Conservation (phyloP, 2,797 vertebrate genomes). For the Sebastes diaconus region DNA sequence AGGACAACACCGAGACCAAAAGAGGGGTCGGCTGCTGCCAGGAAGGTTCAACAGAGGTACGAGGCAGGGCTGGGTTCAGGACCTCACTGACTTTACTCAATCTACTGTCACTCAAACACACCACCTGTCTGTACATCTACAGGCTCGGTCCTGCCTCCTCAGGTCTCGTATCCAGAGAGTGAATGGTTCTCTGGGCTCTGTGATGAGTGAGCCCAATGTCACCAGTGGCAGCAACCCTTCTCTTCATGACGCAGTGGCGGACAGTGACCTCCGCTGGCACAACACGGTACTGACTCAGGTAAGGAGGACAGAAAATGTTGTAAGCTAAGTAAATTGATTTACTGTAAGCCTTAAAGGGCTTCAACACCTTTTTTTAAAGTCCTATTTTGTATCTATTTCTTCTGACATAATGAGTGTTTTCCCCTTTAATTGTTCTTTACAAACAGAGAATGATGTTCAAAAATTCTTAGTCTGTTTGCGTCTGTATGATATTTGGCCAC, state of each 20-base stretch:
- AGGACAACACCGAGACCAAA: constrained; percentile 17
- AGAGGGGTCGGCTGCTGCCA: background rate
- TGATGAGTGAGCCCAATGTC: constrained; percentile 77
- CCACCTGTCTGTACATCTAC: background rate
- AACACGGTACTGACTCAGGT: constrained; percentile 79
- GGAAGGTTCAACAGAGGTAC: constrained; percentile 48
- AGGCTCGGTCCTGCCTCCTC: constrained; percentile 65
- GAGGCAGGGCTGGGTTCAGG: background rate
- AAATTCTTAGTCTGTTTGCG: background rate
- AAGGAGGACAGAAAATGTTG: background rate
- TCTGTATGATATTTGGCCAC: background rate
- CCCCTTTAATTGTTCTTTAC: background rate
- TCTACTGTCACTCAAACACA: background rate
- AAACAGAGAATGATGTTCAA: background rate
- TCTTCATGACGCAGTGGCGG: constrained; percentile 48
- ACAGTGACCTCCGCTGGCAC: constrained; percentile 79
- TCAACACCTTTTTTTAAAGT: background rate
- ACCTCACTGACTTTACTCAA: background rate
- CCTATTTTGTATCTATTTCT: background rate
- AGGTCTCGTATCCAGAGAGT: constrained; percentile 77
- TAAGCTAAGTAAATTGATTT: background rate
- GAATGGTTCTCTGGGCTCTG: constrained; percentile 77
- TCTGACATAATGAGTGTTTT: background rate
- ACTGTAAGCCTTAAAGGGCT: background rate
- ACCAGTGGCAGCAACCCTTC: constrained; percentile 49